These are phyloP conservation scores for Onthophagus taurus DNA, from an alignment of 1,140 invertebrate genomes.

Conservation along the genomic window DNA sequence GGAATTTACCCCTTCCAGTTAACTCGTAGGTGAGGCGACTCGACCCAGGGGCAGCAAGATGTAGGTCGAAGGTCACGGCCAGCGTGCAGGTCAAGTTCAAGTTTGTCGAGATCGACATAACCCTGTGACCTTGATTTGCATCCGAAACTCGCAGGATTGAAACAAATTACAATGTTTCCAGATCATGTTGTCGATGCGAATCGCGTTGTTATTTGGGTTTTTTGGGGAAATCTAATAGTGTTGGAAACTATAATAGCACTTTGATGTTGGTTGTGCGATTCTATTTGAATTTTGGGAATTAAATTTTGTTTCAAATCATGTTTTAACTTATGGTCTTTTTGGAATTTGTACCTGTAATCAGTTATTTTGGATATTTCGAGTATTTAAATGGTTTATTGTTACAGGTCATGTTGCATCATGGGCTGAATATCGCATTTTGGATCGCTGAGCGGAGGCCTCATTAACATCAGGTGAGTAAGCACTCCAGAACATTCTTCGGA, in stretches of 20 bases:
- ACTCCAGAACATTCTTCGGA: no score
- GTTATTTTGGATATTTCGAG: not conserved
- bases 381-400: conserved; percentile 17
- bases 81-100: conserved; percentile 28
- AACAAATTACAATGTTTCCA: no score
- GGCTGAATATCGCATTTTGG: conserved; percentile 26
- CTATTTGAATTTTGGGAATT: no score
- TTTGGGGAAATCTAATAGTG: no score
- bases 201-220: no score
- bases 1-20: no score
- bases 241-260: no score
- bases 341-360: not conserved
- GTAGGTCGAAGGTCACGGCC: conserved; percentile 22
- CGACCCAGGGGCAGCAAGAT: conserved; percentile 18
- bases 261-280: no score
- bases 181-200: no score
- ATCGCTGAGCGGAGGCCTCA: conserved; percentile 13
- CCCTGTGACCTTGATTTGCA: conserved; percentile 11
- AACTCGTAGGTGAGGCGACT: no score
- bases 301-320: no score
- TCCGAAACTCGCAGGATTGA: no score
- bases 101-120: not conserved
- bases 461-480: conserved; percentile 9
- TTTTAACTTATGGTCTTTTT: not conserved
- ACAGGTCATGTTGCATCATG: conserved; percentile 29